A percentile compares a stretch with the other conserved stretches of the same genome.
Evolutionary conservation across 2,888 invertebrate genomes (phyloP).

Genomic region (Cetonia aurata): DNA sequence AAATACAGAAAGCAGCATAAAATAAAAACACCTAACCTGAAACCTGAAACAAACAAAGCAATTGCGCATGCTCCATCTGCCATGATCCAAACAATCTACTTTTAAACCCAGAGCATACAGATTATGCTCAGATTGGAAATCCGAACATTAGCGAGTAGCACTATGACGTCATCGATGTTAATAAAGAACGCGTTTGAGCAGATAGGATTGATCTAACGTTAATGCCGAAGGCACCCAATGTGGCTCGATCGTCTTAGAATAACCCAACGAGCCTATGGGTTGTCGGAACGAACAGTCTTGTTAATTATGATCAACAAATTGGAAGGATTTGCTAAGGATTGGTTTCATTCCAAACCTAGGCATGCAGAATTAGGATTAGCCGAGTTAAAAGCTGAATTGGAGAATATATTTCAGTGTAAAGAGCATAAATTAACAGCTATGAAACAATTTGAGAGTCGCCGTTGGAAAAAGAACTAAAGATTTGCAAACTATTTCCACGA

Average conservation of each 20-base stretch:
- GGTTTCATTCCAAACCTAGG: not conserved
- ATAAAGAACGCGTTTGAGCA: too few species aligned
- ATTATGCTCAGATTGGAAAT: too few species aligned
- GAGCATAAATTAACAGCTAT: slow-evolving; percentile 5
- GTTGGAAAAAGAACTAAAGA: slow-evolving; percentile 24
- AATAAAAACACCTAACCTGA: too few species aligned
- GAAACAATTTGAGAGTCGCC: not conserved
- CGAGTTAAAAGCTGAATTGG: slow-evolving; percentile 25
- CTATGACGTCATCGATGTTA: too few species aligned
- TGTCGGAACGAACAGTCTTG: slow-evolving; percentile 5
- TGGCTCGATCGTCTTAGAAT: slow-evolving; percentile 3
- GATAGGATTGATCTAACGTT: too few species aligned
- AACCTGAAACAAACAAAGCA: too few species aligned
- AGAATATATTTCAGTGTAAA: slow-evolving; percentile 24
- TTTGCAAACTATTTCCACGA: not conserved
- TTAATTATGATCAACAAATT: not conserved
- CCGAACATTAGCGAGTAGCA: too few species aligned
- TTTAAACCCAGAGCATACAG: too few species aligned
- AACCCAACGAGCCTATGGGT: not conserved
- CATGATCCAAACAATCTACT: too few species aligned
- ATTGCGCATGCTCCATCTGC: too few species aligned
- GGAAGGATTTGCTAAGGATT: not conserved
- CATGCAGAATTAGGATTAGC: slow-evolving; percentile 11
- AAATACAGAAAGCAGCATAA: too few species aligned
- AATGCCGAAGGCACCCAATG: too few species aligned